Evolutionary conservation across 2,113 vertebrate species (phyloP).

Genomic region (Petromus typicus): DNA sequence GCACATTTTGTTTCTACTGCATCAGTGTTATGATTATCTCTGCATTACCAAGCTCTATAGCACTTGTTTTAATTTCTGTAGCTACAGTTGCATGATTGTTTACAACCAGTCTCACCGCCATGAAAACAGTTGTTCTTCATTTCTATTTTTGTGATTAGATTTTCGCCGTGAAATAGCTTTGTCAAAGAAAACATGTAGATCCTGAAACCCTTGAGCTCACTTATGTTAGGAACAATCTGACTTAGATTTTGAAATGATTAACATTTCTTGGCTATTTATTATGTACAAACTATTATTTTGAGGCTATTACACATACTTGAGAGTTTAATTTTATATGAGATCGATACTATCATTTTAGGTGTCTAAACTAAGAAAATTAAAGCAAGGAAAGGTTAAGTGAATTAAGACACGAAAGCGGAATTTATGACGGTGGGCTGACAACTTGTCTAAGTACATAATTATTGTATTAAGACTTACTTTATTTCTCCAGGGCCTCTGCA

Average conservation of each 20-base stretch:
- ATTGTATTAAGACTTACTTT: neutral
- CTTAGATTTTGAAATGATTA: neutral
- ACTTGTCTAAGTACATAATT: neutral
- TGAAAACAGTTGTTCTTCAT: neutral
- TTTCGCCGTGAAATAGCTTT: neutral
- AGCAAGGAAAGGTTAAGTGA: neutral
- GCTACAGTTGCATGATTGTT: neutral
- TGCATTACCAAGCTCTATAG: neutral
- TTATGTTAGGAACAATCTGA: neutral
- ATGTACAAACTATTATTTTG: neutral
- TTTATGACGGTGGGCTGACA: neutral
- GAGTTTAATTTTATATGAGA: neutral
- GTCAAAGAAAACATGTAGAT: neutral
- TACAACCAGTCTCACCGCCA: neutral
- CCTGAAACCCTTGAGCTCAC: neutral
- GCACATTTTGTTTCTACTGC: neutral
- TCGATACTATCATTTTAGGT: neutral
- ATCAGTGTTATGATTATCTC: neutral
- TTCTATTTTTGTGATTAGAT: neutral
- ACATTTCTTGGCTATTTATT: neutral
- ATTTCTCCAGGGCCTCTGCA: neutral
- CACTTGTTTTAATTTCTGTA: neutral
- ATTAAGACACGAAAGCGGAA: neutral
- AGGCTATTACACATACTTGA: neutral
- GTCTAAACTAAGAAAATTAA: neutral